Percentiles rank a stretch among this genome's conserved stretches.
These are phyloP conservation scores for Liopterus haemorrhoidalis DNA, from an alignment of 2,888 invertebrate genomes.

Conservation along the genomic window DNA sequence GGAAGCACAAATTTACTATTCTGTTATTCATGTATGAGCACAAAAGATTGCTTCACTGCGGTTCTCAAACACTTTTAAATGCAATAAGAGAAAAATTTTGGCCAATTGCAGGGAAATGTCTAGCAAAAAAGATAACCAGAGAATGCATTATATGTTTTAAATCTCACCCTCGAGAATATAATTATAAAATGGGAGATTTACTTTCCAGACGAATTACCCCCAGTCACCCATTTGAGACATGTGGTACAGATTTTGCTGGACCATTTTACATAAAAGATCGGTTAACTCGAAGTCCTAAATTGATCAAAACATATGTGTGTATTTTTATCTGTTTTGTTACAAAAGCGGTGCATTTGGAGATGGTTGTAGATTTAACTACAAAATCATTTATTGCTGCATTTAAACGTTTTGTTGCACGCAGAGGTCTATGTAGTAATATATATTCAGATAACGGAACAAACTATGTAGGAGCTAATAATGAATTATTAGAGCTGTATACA, in stretches of 20 bases:
- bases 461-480: slow-evolving; percentile 15
- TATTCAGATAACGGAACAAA: slow-evolving; percentile 21
- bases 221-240: slow-evolving; percentile 4
- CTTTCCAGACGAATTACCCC: not conserved
- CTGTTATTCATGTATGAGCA: not conserved
- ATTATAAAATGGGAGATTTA: slow-evolving; percentile 7
- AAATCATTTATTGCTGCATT: slow-evolving; percentile 16
- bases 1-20: slow-evolving; percentile 2
- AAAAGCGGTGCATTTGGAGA: slow-evolving; percentile 28
- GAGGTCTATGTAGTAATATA: slow-evolving; percentile 19
- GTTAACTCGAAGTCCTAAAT: not conserved
- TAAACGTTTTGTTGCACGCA: slow-evolving; percentile 19
- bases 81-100: slow-evolving; percentile 22
- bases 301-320: slow-evolving; percentile 32
- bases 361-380: slow-evolving; percentile 13
- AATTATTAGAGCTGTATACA: slow-evolving; percentile 13
- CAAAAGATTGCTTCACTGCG: slow-evolving; percentile 13
- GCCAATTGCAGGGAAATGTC: slow-evolving; percentile 22
- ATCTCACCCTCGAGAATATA: not conserved
- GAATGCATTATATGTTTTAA: slow-evolving; percentile 21
- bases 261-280: slow-evolving; percentile 7
- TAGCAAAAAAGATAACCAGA: slow-evolving; percentile 16
- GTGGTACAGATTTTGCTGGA: slow-evolving; percentile 10
- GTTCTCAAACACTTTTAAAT: slow-evolving; percentile 10
- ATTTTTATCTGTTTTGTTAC: slow-evolving; percentile 34